Conservation (phyloP, 2,113 vertebrate species). For the Corynorhinus townsendii region DNA sequence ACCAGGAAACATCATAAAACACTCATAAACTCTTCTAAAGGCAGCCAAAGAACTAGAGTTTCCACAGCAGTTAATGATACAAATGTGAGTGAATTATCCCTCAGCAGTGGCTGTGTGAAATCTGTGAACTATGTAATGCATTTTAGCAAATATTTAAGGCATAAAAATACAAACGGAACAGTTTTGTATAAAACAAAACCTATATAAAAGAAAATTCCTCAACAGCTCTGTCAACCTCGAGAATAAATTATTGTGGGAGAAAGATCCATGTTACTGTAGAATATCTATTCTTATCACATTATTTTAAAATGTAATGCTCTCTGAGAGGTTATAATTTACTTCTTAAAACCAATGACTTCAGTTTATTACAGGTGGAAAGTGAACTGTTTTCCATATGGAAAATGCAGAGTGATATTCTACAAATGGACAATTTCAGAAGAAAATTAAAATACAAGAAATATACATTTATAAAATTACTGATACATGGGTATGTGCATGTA, state of each 20-base stretch:
- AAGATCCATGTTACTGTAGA: not conserved
- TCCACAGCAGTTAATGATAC: constrained; percentile 63
- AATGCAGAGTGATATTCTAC: not conserved
- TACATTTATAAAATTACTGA: not conserved
- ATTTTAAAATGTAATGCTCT: constrained; percentile 39
- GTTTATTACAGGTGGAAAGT: constrained; percentile 2
- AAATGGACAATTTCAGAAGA: not conserved
- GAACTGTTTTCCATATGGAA: not conserved
- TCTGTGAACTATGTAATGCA: constrained; percentile 54
- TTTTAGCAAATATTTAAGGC: constrained; percentile 64
- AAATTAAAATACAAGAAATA: constrained; percentile 6
- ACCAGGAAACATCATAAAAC: constrained; percentile 79
- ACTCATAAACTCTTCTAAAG: constrained; percentile 70
- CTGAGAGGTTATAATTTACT: not conserved
- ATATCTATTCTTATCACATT: not conserved
- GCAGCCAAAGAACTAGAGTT: constrained; percentile 71
- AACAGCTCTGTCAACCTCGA: constrained; percentile 13
- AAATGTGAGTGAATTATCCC: constrained; percentile 61
- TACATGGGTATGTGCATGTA: not conserved
- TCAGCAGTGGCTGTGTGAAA: constrained; percentile 41
- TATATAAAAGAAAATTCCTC: not conserved
- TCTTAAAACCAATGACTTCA: not conserved
- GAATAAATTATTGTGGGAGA: not conserved
- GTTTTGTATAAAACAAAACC: constrained; percentile 20
- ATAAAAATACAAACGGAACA: constrained; percentile 65